Conservation (phyloP, 2,888 invertebrate genomes). For the Palloptera scutellata region DNA sequence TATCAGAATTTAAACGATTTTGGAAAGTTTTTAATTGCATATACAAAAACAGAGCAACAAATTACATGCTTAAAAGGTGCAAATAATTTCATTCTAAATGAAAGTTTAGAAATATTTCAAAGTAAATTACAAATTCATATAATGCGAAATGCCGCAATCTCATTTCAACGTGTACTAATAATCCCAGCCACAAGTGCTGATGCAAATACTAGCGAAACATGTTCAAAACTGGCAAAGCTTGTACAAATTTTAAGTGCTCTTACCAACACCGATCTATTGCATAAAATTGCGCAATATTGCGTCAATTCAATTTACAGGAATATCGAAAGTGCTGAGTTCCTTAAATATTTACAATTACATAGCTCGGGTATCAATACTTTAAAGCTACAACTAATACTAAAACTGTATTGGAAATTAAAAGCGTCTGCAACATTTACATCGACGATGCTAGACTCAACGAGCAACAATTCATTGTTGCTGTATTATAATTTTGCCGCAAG, state of each 20-base stretch:
- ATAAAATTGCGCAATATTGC: neutral
- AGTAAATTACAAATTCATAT: neutral
- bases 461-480: no score
- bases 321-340: constrained; percentile 23
- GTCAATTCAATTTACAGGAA: constrained; percentile 27
- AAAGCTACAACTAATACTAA: constrained; percentile 43
- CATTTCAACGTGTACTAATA: no score
- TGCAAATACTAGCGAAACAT: no score
- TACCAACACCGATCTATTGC: no score
- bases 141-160: neutral
- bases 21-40: neutral
- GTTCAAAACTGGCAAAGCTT: neutral
- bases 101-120: neutral
- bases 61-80: neutral
- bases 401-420: constrained; percentile 45
- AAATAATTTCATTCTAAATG: neutral
- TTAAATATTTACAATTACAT: constrained; percentile 29
- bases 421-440: constrained; percentile 23
- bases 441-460: constrained; percentile 16
- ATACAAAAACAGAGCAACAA: neutral
- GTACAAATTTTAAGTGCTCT: neutral
- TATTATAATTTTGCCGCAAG: constrained; percentile 41
- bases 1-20: neutral
- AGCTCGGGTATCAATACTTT: constrained; percentile 29
- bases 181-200: no score